These are phyloP conservation scores for Monochamus alternatus DNA, from an alignment of 2,888 invertebrate species.

Conservation along the genomic window DNA sequence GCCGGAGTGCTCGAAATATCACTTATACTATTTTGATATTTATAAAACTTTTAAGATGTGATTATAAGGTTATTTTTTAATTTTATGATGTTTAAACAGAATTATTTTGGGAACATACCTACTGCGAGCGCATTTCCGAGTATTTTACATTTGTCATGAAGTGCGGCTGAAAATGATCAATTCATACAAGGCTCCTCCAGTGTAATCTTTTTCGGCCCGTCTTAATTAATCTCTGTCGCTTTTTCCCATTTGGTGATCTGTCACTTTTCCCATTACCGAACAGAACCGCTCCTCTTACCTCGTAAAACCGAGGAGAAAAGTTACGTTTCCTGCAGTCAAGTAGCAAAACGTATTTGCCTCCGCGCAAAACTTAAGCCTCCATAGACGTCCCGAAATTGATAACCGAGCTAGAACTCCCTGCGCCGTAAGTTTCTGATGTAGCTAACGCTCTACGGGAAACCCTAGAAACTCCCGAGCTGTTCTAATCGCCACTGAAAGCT, in stretches of 20 bases:
- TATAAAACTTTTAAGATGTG: no score
- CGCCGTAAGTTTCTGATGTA: not conserved
- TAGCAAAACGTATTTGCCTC: not conserved
- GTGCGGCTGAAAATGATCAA: no score
- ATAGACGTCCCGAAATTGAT: slow-evolving; percentile 5
- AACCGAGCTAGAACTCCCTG: not conserved
- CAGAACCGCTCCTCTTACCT: not conserved
- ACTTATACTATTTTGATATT: no score
- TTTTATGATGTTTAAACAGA: no score
- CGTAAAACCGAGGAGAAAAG: not conserved
- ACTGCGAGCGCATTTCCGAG: no score
- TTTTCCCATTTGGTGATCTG: not conserved
- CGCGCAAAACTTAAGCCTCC: not conserved
- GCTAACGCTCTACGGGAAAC: not conserved
- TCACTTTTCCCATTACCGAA: not conserved
- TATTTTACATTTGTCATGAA: no score
- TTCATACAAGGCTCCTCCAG: no score
- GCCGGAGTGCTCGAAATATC: no score
- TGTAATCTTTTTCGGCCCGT: no score
- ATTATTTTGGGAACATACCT: no score
- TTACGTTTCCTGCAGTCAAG: not conserved
- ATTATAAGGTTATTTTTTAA: no score
- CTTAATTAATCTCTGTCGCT: not conserved
- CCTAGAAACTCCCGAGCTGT: not conserved
- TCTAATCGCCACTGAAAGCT: slow-evolving; percentile 18